A percentile compares a stretch with the other conserved stretches of the same genome.
These are phyloP conservation scores for Lycaon pictus DNA, from an alignment of 2,113 vertebrate genomes.

Conservation along the genomic window DNA sequence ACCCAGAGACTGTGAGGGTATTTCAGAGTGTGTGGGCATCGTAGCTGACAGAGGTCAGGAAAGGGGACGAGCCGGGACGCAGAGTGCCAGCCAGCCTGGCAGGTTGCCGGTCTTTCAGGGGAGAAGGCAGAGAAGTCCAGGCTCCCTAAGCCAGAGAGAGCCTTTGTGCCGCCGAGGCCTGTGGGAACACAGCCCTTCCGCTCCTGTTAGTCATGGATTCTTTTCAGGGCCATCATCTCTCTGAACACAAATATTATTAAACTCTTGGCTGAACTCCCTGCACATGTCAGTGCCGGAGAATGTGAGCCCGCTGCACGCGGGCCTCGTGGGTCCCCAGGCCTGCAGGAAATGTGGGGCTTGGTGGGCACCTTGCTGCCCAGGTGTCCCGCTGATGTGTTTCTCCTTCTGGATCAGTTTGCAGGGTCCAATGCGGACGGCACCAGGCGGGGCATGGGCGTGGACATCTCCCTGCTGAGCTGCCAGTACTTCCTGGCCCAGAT, in stretches of 20 bases:
- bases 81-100: neutral
- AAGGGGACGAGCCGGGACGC: accelerated
- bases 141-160: neutral
- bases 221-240: neutral
- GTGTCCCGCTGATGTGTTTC: neutral
- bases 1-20: neutral
- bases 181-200: neutral
- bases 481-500: conserved; percentile 99
- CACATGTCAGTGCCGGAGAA: neutral
- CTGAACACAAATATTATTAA: neutral
- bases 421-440: conserved; percentile 93
- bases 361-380: neutral
- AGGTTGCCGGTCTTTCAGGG: neutral
- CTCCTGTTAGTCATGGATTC: neutral
- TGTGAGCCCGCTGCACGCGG: accelerated
- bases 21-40: neutral
- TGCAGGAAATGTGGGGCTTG: accelerated
- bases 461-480: conserved; percentile 98
- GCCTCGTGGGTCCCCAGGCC: neutral
- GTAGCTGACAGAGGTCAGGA: accelerated
- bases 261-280: neutral
- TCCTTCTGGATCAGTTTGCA: conserved; percentile 90
- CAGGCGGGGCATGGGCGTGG: conserved; percentile 95
- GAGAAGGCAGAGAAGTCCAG: neutral
- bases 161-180: neutral